Base-by-base conservation (phyloP, 30 jellyfish, hydroid and myxozoan species). In the Pseudorhiza aurosa region DNA sequence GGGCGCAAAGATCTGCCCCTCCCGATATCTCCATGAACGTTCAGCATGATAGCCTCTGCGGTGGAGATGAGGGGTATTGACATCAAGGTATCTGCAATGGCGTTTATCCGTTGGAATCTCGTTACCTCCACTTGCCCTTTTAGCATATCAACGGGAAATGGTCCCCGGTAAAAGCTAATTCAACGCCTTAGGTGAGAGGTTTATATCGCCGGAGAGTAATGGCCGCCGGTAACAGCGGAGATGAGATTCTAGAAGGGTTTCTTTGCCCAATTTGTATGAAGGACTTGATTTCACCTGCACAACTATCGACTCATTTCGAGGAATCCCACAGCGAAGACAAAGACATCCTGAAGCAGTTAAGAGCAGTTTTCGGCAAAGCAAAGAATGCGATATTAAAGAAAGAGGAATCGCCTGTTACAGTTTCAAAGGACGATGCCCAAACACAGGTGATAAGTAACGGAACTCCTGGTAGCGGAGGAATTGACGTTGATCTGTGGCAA, bases 391-490 rank as follows among this genome's bases (percentile, higher is more conserved):
- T 90, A 31, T 51, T 90, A 57, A 90, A 84, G 45, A 75, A 82
- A 30, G 95, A 85, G 11, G 95, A 91, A 8, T 35, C 72, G 6
- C 58, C 50, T 28, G 36, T 0, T 47, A 17, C 75, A 31, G 58
- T 32, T 15, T 25, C 24, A 12, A 57, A 27, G 4, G 86, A 46
- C 6, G 45, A 39, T 9, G 40, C 64, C 36, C 40, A 49, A 22
- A 24, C 44, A 14, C 49, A 50, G 1, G 60, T 26, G 7, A 73
- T 80, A 24, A 85, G 97, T 67, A 82, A 65, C 25, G 98, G 98
- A 18, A 80, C 95, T 30, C 96, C 98, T 17, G 98, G 73, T 40
- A 51, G 93, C 29, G 98, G 98, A 25, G 98, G 98, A n/a, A 85
- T 91, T 65, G 98, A 91, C 49, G 31, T 91, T 19, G 62, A 53